Conservation (phyloP, 2,797 vertebrate species). For the Taeniopygia guttata region DNA sequence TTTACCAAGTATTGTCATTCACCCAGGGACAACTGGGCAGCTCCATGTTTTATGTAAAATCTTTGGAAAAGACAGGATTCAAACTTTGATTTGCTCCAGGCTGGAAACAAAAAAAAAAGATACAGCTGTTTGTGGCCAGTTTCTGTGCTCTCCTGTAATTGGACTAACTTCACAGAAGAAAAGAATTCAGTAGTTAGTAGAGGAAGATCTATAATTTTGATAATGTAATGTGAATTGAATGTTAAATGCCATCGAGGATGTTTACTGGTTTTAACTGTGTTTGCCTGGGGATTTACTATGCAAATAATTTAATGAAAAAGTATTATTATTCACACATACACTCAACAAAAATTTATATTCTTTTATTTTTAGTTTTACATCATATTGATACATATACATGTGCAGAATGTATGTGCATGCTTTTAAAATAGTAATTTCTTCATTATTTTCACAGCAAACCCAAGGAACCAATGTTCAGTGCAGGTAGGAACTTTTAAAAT, state of each 20-base stretch:
- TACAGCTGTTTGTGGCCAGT: not conserved
- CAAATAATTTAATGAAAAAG: not conserved
- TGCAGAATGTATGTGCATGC: not conserved
- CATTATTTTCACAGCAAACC: slow-evolving; percentile 88
- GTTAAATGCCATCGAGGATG: not conserved
- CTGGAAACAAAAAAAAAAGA: not conserved
- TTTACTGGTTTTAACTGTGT: not conserved
- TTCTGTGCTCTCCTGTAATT: not conserved
- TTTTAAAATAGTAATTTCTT: slow-evolving; percentile 15
- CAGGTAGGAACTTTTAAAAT: slow-evolving; percentile 83
- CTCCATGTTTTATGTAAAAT: not conserved
- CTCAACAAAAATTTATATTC: not conserved
- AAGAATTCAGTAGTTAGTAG: not conserved
- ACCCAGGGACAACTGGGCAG: not conserved
- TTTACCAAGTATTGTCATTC: not conserved
- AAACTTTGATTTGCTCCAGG: not conserved
- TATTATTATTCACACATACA: not conserved
- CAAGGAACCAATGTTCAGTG: slow-evolving; percentile 95
- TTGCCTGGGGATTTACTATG: not conserved
- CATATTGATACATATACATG: not conserved
- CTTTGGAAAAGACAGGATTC: not conserved
- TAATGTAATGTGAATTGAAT: not conserved
- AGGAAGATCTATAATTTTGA: not conserved
- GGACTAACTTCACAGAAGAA: not conserved
- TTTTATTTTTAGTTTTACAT: not conserved